Conservation (phyloP, 2,113 vertebrate genomes). For the Clarias macrocephalus region DNA sequence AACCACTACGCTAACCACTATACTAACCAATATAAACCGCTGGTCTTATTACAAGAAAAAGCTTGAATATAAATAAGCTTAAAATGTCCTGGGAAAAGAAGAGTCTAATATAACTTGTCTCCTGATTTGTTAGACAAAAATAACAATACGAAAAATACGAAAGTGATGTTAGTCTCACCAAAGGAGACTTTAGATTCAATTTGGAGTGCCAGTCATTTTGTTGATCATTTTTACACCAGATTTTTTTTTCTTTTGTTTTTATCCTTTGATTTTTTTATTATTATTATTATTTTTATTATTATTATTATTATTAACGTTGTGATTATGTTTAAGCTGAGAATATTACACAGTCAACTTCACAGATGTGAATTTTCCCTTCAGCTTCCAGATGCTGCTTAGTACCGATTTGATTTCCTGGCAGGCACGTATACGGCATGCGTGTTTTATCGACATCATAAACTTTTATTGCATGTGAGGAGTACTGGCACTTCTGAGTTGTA, state of each 20-base stretch:
- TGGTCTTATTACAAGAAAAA: not conserved
- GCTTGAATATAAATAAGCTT: not conserved
- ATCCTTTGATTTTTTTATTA: not conserved
- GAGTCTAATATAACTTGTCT: too few relatives aligned
- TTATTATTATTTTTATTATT: not conserved
- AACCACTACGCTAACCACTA: too few relatives aligned
- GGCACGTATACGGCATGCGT: not conserved
- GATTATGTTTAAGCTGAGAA: not conserved
- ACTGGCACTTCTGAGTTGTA: not conserved
- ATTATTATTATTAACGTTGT: not conserved
- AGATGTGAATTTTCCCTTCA: not conserved
- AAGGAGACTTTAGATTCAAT: not conserved
- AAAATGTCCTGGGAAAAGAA: too few relatives aligned
- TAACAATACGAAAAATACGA: not conserved
- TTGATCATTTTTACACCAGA: not conserved
- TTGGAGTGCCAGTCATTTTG: not conserved
- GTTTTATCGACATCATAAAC: not conserved
- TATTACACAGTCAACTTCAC: not conserved
- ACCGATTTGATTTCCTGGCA: conserved; percentile 4
- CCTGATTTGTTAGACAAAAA: not conserved
- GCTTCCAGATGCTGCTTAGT: not conserved
- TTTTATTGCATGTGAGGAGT: conserved; percentile 1
- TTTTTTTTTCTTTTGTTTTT: not conserved
- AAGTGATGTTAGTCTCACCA: not conserved
- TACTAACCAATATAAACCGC: not conserved